Evolutionary conservation across 2,113 vertebrate genomes (phyloP), one percentile per base, ranked within the genome.

Genomic region (Astatoreochromis straeleni): DNA sequence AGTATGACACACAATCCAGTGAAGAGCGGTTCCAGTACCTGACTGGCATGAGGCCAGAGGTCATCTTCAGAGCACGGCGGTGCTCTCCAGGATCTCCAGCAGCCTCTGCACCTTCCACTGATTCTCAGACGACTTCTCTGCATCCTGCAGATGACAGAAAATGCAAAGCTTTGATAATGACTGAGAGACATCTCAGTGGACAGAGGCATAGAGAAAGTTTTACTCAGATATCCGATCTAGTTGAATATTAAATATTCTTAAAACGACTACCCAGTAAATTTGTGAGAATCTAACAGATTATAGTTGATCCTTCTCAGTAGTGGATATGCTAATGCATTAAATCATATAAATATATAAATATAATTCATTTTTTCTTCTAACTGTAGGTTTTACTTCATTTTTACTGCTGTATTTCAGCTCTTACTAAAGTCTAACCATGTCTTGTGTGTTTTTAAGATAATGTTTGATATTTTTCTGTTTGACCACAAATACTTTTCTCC

Each of bases 1-100:
- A 45, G 38, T 17, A 16, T 45, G 38, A 73, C 38, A 73, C 38
- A 2, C 65, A 73, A 26, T 45, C 65, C 21, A 21, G 35, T 5
- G 49, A 21, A 47, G 47, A 57, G 49, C 1, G 4, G 33, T 0
- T 42, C 63, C 75, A 63, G 42, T 60, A 87, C 85, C 81, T 60
- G 31, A 11, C 58, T 80, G 17, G 16, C 35, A 42, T 70, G 5
- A 0, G 8, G 38, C 38, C 65, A 45, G 38, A 4, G 79, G 7
- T 29, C 31, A 86, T 47, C 24, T 53, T 51, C 42, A 35, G 80
- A 9, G 2, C 14, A 42, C 38, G 16, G 87, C 12, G 0, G 88
- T 82, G 1, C 87, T 93, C 68, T 95, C 90, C 65, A 98, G 92
- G 80, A 96, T n/a, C 6, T 90, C 84, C 88, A 97, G 89, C 54